Percentiles rank a stretch among this genome's conserved stretches.
These are phyloP conservation scores for Lutjanus erythropterus DNA, from an alignment of 2,113 vertebrate genomes.

Conservation along the genomic window DNA sequence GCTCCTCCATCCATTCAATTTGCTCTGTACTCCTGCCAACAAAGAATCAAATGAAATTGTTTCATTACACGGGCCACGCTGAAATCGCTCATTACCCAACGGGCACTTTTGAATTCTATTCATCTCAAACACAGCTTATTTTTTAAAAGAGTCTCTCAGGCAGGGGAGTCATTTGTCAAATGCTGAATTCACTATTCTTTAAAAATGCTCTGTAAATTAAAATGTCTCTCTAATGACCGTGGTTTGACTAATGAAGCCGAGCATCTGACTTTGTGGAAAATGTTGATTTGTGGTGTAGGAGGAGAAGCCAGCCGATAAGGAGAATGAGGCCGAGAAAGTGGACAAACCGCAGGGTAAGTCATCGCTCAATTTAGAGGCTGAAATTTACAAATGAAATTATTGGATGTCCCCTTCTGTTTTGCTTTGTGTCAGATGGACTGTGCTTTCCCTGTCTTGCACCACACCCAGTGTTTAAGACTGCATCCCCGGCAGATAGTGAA, in stretches of 20 bases:
- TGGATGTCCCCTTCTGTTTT: background rate
- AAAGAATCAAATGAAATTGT: constrained; percentile 21
- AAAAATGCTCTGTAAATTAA: constrained; percentile 41
- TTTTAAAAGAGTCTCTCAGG: constrained; percentile 30
- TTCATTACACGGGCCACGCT: constrained; percentile 24
- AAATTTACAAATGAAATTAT: constrained; percentile 2
- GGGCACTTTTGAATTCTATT: constrained; percentile 35
- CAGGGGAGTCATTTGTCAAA: constrained; percentile 38
- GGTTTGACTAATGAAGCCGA: constrained; percentile 34
- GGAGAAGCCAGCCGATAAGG: constrained; percentile 69
- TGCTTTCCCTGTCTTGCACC: background rate
- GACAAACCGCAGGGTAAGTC: constrained; percentile 74
- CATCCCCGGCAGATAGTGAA: background rate
- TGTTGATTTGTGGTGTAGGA: constrained; percentile 66
- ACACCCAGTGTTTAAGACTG: background rate
- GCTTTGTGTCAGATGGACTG: background rate
- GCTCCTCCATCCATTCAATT: constrained; percentile 4
- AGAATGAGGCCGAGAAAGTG: constrained; percentile 72
- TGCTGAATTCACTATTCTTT: constrained; percentile 21
- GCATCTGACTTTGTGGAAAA: constrained; percentile 46
- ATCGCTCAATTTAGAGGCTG: constrained; percentile 16
- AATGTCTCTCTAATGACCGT: constrained; percentile 30
- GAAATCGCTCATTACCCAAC: constrained; percentile 33
- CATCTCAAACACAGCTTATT: constrained; percentile 18
- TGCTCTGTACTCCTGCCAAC: constrained; percentile 15